Evolutionary conservation across 2,113 vertebrate genomes (phyloP), one percentile per base, ranked within the genome.

Genomic region (Zosterops hypoxanthus): DNA sequence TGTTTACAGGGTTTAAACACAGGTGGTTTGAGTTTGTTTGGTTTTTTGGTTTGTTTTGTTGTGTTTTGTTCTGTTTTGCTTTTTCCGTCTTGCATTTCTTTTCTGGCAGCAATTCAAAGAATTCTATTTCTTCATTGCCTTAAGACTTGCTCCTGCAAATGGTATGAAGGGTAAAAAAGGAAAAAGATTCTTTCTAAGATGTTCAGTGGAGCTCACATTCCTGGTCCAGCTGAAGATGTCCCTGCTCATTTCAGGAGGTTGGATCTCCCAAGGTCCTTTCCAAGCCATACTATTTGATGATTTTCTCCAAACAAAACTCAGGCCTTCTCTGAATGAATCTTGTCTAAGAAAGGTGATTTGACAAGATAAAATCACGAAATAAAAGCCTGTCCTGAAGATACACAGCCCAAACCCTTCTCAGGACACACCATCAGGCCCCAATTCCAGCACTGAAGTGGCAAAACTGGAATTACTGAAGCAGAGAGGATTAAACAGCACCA

Each of bases 1-100:
- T 82, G 25, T 75, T 82, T 82, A 53, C 18, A 44, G 49, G 59
- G n/a, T 81, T 88, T 73, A 75, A 86, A 71, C 72, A 94, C 65
- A 36, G 69, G 39, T 71, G 22, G 14, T 28, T 79, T 44, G 25
- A 13, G 34, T 46, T 63, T 57, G 39, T 29, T 42, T 39, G 5
- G 4, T 56, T 17, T 46, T 44, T 44, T 44, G 4, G 44, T 44
- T 44, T 39, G 34, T 41, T 34, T 44, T 21, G 18, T 14, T 68
- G 34, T 52, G 34, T 21, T n/a, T 25, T 10, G 17, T 10, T 79
- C 15, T 19, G 6, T 6, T 82, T 50, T 39, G 6, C 16, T 56
- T 76, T 28, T 22, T 21, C 8, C 24, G 6, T 9, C 42, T 72
- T 6, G 1, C 14, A 24, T 82, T 92, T 89, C 14, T 89, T 59